phyloP scores from a whole-genome alignment of 2,888 invertebrate species.

The Cryptophagus acutangulus region DNA sequence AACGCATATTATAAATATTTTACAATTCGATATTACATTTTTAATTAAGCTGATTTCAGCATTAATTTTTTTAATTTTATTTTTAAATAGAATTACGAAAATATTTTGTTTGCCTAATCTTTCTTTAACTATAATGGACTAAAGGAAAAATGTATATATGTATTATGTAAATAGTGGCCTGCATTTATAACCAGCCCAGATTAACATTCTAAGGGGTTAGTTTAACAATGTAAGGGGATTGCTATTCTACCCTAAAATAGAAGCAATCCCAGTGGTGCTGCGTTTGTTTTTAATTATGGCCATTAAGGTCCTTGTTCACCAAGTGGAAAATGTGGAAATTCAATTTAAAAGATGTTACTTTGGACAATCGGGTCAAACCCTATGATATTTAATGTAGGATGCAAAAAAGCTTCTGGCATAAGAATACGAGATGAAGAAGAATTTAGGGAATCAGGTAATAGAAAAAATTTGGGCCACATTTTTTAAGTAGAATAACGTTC shows the following conservation, averaged over 20 bases:
- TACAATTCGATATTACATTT: constrained; percentile 34
- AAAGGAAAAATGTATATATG: no score
- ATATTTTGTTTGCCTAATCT: no score
- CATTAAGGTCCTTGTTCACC: constrained; percentile 11
- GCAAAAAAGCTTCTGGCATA: no score
- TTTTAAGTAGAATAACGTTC: no score
- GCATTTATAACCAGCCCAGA: constrained; percentile 22
- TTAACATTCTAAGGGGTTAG: constrained; percentile 24
- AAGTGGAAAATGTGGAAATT: not conserved
- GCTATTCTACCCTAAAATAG: constrained; percentile 17
- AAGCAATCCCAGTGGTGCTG: constrained; percentile 20
- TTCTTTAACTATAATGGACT: no score
- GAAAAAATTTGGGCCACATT: no score
- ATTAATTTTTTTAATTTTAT: no score
- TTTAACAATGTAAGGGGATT: constrained; percentile 16
- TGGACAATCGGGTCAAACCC: no score
- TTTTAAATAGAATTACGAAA: no score
- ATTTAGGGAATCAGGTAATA: no score
- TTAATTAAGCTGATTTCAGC: constrained; percentile 31
- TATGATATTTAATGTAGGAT: no score
- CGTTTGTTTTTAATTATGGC: constrained; percentile 20
- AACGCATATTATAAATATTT: constrained; percentile 35
- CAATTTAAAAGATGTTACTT: not conserved
- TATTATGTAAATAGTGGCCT: constrained; percentile 19
- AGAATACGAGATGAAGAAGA: no score